These are phyloP conservation scores for Scartelaos histophorus DNA, from an alignment of 2,113 vertebrate species.

Conservation along the genomic window DNA sequence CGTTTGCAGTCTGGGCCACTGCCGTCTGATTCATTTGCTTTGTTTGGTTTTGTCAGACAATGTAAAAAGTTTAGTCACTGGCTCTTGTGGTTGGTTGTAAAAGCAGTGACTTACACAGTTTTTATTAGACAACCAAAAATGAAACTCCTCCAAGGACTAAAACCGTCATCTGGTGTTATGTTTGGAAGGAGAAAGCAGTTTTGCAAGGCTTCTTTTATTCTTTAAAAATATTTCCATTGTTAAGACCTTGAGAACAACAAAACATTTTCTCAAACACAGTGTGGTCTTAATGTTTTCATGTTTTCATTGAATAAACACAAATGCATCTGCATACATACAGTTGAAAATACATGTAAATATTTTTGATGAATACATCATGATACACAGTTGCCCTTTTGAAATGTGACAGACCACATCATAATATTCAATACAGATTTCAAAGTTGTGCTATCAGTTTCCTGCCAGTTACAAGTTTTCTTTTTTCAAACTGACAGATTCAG, in stretches of 20 bases:
- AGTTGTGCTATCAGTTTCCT: constrained; percentile 66
- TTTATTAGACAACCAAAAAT: neutral
- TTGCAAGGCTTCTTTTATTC: constrained; percentile 71
- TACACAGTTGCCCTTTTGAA: constrained; percentile 71
- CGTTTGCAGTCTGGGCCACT: neutral
- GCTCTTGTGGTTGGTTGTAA: neutral
- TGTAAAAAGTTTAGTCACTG: neutral
- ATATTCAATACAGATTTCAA: constrained; percentile 55
- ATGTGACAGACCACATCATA: constrained; percentile 61
- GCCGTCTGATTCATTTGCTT: neutral
- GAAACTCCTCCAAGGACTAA: neutral
- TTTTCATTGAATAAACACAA: constrained; percentile 69
- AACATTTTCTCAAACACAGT: constrained; percentile 68
- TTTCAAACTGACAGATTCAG: constrained; percentile 52
- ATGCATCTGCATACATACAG: constrained; percentile 74
- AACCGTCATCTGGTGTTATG: constrained; percentile 3
- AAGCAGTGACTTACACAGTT: neutral
- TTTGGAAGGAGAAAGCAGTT: constrained; percentile 11
- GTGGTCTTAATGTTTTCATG: constrained; percentile 55
- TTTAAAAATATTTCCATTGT: constrained; percentile 67
- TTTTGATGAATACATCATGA: constrained; percentile 69
- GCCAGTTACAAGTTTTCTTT: constrained; percentile 49
- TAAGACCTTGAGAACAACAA: constrained; percentile 66
- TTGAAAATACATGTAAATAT: constrained; percentile 71
- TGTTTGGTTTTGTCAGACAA: neutral